phyloP scores from a whole-genome alignment of 2,888 invertebrate species.

The Adela reaumurella region DNA sequence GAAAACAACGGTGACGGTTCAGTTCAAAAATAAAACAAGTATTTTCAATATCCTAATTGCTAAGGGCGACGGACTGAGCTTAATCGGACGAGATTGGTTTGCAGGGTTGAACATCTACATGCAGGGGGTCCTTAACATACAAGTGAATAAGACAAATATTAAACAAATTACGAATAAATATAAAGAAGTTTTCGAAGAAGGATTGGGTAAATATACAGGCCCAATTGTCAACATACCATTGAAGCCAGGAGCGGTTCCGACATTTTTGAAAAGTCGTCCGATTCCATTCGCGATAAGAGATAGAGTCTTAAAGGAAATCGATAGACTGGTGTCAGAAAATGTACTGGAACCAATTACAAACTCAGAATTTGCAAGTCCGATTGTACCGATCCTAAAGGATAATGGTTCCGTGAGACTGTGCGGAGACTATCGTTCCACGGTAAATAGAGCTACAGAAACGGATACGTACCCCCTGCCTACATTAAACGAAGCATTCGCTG shows the following conservation, averaged over 20 bases:
- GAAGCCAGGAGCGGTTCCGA: conserved; percentile 1
- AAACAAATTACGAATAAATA: background rate
- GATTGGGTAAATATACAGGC: conserved; percentile 4
- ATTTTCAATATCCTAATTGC: background rate
- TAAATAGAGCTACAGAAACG: conserved; percentile 4
- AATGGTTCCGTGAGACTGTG: conserved; percentile 3
- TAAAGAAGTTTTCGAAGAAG: conserved; percentile 1
- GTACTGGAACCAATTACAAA: conserved; percentile 4
- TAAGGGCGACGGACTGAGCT: background rate
- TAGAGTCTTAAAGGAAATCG: conserved; percentile 3
- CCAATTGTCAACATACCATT: conserved; percentile 1
- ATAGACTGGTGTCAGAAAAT: conserved; percentile 1
- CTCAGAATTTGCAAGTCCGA: conserved; percentile 5
- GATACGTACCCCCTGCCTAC: conserved; percentile 6
- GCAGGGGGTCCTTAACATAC: background rate
- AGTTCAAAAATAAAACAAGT: background rate
- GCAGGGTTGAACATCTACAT: background rate
- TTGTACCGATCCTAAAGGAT: conserved; percentile 5
- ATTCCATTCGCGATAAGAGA: conserved; percentile 5
- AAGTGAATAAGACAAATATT: background rate
- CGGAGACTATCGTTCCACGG: conserved; percentile 5
- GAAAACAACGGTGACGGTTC: background rate
- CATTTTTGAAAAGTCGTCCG: conserved; percentile 4
- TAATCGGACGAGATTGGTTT: conserved; percentile 2
- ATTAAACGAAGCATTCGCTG: conserved; percentile 4